Evolutionary conservation across 2,797 vertebrate species (phyloP).

Genomic region (Bovichtus variegatus): DNA sequence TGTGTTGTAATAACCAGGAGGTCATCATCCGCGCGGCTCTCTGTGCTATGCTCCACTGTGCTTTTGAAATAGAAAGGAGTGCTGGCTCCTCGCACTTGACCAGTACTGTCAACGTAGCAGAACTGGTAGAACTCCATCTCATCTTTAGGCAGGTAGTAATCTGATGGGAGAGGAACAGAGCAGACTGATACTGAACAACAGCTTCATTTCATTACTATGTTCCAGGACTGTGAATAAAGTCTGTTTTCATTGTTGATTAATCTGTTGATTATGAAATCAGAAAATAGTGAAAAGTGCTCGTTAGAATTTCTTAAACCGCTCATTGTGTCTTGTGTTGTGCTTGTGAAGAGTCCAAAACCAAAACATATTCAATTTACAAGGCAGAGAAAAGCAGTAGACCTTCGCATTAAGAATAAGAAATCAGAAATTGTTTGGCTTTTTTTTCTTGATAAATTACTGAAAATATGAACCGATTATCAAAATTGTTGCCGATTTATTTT

Average conservation of each 20-base stretch:
- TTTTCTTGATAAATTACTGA: no score
- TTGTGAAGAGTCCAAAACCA: not conserved
- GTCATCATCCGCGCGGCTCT: conserved; percentile 83
- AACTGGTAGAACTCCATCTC: conserved; percentile 94
- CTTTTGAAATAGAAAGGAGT: conserved; percentile 90
- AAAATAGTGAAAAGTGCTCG: not conserved
- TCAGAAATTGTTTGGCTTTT: no score
- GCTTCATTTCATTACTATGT: not conserved
- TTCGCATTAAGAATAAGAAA: not conserved
- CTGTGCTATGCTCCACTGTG: conserved; percentile 66
- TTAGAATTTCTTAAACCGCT: not conserved
- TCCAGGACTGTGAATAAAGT: not conserved
- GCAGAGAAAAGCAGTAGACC: not conserved
- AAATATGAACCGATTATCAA: not conserved
- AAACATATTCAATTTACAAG: not conserved
- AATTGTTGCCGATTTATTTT: not conserved
- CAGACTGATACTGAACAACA: not conserved
- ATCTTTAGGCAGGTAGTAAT: conserved; percentile 93
- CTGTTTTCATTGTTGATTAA: not conserved
- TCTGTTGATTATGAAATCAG: not conserved
- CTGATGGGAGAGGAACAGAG: conserved; percentile 70
- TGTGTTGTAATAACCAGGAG: conserved; percentile 91
- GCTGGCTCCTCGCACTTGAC: conserved; percentile 90
- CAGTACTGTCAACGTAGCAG: conserved; percentile 90
- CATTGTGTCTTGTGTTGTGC: not conserved